phyloP scores from a whole-genome alignment of 2,113 vertebrate species.

The Casuarius casuarius region DNA sequence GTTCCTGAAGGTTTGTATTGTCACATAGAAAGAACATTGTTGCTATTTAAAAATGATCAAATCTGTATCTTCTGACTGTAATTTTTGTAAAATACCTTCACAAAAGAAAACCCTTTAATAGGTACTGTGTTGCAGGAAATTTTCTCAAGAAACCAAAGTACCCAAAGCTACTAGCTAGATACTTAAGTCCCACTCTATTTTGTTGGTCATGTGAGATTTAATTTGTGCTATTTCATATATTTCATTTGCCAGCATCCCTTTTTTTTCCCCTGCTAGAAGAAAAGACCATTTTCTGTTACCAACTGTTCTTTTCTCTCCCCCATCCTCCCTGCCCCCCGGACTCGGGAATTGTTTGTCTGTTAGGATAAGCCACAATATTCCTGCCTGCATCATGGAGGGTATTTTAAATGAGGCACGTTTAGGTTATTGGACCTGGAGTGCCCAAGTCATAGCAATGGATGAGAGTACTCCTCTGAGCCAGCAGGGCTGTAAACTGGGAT shows the following conservation, averaged over 20 bases:
- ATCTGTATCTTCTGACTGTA: not conserved
- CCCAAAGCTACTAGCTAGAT: not conserved
- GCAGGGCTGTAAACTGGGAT: not conserved
- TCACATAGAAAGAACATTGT: not conserved
- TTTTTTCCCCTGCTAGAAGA: not conserved
- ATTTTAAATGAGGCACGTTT: not conserved
- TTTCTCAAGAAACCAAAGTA: not conserved
- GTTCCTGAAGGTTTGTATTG: not conserved
- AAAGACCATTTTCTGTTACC: not conserved
- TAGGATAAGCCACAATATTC: not conserved
- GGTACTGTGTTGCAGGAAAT: not conserved
- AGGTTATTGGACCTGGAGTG: not conserved
- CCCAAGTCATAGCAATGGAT: not conserved
- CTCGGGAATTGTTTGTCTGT: not conserved
- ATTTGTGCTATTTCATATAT: not conserved
- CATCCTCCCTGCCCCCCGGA: not conserved
- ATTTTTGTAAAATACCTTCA: not conserved
- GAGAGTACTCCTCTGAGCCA: not conserved
- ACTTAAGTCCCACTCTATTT: not conserved
- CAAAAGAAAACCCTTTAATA: not conserved
- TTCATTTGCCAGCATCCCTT: not conserved
- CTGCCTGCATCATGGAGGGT: not conserved
- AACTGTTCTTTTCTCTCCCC: not conserved
- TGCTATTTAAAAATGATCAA: not conserved
- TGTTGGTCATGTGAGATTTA: not conserved